phyloP scores from a whole-genome alignment of 2,113 vertebrate species.

The Laticauda laticaudata region DNA sequence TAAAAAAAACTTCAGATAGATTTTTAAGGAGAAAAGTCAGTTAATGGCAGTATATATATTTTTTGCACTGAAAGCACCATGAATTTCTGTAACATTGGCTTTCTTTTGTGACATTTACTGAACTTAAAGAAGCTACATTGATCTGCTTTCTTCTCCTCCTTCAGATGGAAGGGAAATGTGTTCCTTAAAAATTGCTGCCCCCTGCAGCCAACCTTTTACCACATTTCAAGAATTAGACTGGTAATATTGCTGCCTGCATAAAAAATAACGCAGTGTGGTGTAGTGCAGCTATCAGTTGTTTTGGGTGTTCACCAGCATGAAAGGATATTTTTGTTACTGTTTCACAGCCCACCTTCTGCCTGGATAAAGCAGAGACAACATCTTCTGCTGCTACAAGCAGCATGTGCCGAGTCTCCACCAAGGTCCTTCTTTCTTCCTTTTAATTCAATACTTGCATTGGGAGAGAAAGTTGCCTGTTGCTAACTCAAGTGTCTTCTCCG shows the following conservation, averaged over 20 bases:
- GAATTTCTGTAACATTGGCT: not conserved
- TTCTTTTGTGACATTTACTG: not conserved
- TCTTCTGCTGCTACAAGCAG: not conserved
- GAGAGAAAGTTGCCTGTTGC: not conserved
- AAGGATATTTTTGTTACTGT: not conserved
- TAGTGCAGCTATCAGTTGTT: not conserved
- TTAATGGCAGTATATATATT: not conserved
- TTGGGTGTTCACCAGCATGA: not conserved
- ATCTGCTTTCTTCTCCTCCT: not conserved
- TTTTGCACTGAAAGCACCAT: not conserved
- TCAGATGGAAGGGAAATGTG: not conserved
- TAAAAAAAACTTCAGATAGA: conserved; percentile 9
- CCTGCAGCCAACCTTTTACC: not conserved
- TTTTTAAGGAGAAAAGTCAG: conserved; percentile 1
- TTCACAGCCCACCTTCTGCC: not conserved
- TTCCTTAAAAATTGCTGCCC: not conserved
- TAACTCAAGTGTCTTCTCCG: not conserved
- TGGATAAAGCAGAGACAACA: not conserved
- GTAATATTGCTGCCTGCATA: not conserved
- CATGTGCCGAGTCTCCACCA: not conserved
- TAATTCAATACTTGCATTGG: not conserved
- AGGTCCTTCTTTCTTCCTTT: not conserved
- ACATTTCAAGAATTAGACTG: not conserved
- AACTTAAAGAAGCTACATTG: not conserved
- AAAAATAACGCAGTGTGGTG: not conserved